Evolutionary conservation across 2,797 vertebrate species (phyloP), one percentile per base, ranked within the genome.

Genomic region (Scolopax rusticola): DNA sequence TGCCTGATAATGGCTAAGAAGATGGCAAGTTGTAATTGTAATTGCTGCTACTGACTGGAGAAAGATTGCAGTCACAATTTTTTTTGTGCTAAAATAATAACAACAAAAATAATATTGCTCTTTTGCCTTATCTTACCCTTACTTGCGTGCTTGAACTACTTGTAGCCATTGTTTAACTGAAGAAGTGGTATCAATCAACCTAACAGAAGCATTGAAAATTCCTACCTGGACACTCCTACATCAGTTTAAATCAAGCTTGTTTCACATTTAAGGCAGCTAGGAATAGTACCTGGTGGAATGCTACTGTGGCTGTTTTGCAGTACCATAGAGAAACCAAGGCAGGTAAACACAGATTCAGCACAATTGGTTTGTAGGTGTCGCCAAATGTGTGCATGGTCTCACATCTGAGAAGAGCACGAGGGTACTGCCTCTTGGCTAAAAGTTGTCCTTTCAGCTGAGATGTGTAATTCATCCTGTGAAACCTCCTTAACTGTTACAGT

Each of bases 281-380:
- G 33, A 87, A 28, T 11, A 61, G 28, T 45, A 17, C 15, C 28
- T 60, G 48, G 6, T 28, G 79, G 78, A 57, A 41, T 51, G 33
- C 38, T 74, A 41, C 60, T 36, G 17, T 23, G n/a, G 32, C 15
- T 60, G 13, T 28, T 92, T 47, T 75, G 53, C 47, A 73, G 40
- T 24, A 14, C 30, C 45, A 15, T 38, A 25, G n/a, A 40, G 27
- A 56, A 33, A 13, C 27, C 0, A 0, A 0, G 20, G 30, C 6
- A 60, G 14, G 5, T 13, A 20, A 27, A 56, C 11, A 16, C 11
- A 27, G 28, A 24, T 53, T 51, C 18, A 33, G 45, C 50, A 50
- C 15, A 18, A 7, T 3, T 30, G 27, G 33, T 25, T 28, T 61
- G 8, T 27, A 74, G 16, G 21, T 32, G 12, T 32, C 28, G 8